Base-by-base conservation (phyloP, 1,140 invertebrate genomes). In the Drosophila bocki region DNA sequence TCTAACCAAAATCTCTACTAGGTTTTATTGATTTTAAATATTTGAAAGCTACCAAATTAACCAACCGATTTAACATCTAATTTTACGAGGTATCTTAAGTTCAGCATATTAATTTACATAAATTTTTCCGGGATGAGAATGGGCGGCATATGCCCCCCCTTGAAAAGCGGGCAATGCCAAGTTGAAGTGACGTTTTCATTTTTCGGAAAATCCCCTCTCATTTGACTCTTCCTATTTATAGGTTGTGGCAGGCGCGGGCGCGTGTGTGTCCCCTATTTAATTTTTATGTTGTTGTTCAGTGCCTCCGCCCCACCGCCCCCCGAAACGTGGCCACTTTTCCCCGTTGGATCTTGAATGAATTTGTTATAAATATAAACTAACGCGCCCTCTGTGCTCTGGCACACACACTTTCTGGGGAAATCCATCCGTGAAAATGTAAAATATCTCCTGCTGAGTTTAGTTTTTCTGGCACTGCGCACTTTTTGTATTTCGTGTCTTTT, bases 351-450 rank as follows among this genome's bases (percentile, higher is more conserved):
- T 70, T 80, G 76, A 80, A 80, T 80, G 78, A 80, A 80, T 77
- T 59, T 80, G 69, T 65, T 80, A 79, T 80, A 80, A 80, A 80
- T 80, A 80, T 72, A 80, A 80, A 79, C 78, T 74, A 74, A 48
- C 67, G 45, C 67, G 69, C 69, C 69, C 69, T 59, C 53, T 37
- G 67, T 37, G 67, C 67, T 70, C 67, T 45, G 67, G 67, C 33
- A 54, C 67, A 72, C 68, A 72, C 56, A 74, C 76, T 74, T 72
- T 79, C 65, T 71, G 76, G 78, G 78, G 68, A 80, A 80, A 80
- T 80, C 78, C 78, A 80, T 80, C 76, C 78, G 78, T 80, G 78
- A 80, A 80, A 80, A 80, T 80, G 76, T 67, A 80, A 80, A 80
- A 80, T 67, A 80, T 80, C 78, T 80, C 78, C 78, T 80, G 78